Base-by-base conservation (phyloP, 2,888 invertebrate genomes). In the Sphaerophoria taeniata region DNA sequence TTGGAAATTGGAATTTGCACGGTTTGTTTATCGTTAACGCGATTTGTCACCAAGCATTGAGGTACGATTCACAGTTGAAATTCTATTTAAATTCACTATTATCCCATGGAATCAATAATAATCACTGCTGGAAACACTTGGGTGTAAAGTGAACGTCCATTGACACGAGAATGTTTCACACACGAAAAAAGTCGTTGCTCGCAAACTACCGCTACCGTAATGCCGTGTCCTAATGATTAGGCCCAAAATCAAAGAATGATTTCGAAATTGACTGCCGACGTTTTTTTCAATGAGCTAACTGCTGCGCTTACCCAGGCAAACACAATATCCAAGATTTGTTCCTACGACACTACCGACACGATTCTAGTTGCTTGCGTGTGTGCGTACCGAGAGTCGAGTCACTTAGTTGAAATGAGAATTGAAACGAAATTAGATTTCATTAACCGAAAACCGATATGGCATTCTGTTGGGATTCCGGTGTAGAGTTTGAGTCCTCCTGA, bases 221-320 rank as follows among this genome's bases (percentile, higher is more conserved):
- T 67, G 63, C 53, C 69, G 84, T 88, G 91, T 90, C 89, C 90
- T 90, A 88, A 89, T 89, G 89, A 89, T 91, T 90, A 90, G 92
- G 92, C 91, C 91, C 91, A 90, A 87, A 78, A 72, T 89, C 89
- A 90, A 91, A 78, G 83, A 91, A 90, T 91, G 92, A 90, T 89
- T 91, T 91, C 88, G 88, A 90, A 89, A 90, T 90, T 88, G 89
- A 90, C 90, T 90, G 88, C 87, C 79, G 87, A 87, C 80, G 88
- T 78, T 88, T 84, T 84, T 87, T 85, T 87, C 87, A 87, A 88
- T 88, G 86, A 87, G 85, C 88, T 87, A 77, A 76, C 80, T 24
- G 24, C 24, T 24, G 24, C 24, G 24, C 24, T 24, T 24, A 24
- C 2, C 24, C 71, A 53, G 47, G 61, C 82, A 81, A 65, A 87